Percentiles rank a stretch among this genome's conserved stretches.
phyloP scores from a whole-genome alignment of 1,140 invertebrate species.

The Drosophila jambulina region DNA sequence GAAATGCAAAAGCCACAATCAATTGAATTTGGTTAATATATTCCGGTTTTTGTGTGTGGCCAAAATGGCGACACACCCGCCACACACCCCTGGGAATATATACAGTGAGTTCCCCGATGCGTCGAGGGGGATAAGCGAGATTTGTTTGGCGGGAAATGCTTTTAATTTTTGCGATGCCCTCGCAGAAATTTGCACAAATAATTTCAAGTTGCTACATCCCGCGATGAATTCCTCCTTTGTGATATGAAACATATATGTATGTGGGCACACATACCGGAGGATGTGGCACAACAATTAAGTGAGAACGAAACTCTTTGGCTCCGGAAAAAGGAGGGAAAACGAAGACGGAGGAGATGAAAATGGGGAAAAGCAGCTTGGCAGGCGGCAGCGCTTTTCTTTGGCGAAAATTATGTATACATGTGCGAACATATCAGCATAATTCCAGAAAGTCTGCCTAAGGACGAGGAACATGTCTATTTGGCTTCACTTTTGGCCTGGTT shows the following conservation, averaged over 20 bases:
- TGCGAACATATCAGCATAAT: conserved; percentile 59
- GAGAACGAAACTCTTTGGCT: conserved; percentile 36
- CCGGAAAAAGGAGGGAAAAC: conserved; percentile 17
- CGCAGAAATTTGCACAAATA: conserved; percentile 48
- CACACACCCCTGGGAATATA: conserved; percentile 2
- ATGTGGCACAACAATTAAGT: conserved; percentile 68
- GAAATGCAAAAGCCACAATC: conserved; percentile 14
- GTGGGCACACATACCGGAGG: not conserved
- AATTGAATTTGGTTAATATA: conserved; percentile 29
- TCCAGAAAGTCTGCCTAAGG: conserved; percentile 25
- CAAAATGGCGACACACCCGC: conserved; percentile 23
- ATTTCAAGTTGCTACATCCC: conserved; percentile 67
- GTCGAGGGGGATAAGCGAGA: not conserved
- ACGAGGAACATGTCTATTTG: conserved; percentile 70
- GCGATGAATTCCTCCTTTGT: conserved; percentile 57
- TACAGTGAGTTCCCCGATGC: conserved; percentile 5
- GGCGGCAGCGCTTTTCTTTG: conserved; percentile 45
- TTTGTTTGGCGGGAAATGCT: conserved; percentile 27
- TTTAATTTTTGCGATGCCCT: conserved; percentile 26
- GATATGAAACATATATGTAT: conserved; percentile 27
- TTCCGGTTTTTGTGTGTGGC: conserved; percentile 24
- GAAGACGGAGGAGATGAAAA: conserved; percentile 33
- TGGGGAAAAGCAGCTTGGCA: conserved; percentile 47
- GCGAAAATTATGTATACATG: conserved; percentile 54
- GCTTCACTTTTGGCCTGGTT: conserved; percentile 47